Conservation (phyloP, 2,888 invertebrate genomes). For the Heteromyza rotundicornis region DNA sequence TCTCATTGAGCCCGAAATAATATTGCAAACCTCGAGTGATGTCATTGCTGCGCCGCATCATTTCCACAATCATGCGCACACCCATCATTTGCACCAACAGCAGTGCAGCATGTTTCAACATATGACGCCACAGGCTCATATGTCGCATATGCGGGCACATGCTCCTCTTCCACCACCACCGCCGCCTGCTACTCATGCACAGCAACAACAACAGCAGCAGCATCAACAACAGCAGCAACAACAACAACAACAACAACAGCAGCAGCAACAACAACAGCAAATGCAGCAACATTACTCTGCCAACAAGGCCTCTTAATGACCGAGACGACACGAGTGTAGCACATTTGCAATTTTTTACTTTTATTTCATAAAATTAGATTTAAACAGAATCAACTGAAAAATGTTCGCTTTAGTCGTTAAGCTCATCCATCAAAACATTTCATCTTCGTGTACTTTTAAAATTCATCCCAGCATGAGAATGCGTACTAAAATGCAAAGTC, state of each 20-base stretch:
- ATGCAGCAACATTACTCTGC: constrained; percentile 30
- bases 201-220: constrained; percentile 39
- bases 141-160: constrained; percentile 55
- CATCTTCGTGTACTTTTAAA: too few species aligned
- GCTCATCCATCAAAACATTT: too few species aligned
- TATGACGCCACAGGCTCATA: constrained; percentile 56
- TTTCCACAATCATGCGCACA: constrained; percentile 46
- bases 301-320: constrained; percentile 30
- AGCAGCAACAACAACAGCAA: constrained; percentile 26
- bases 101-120: constrained; percentile 58
- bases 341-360: not conserved
- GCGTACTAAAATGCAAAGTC: too few species aligned
- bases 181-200: constrained; percentile 35
- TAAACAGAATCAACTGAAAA: not conserved
- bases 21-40: constrained; percentile 53
- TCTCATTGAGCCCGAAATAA: constrained; percentile 55
- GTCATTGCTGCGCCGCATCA: constrained; percentile 51
- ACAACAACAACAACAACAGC: constrained; percentile 38
- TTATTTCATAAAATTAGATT: not conserved
- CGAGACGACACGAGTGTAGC: not conserved
- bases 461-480: too few species aligned
- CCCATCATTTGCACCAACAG: constrained; percentile 48
- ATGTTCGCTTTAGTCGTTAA: too few species aligned
- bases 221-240: constrained; percentile 32
- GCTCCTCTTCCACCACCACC: constrained; percentile 45